Conservation (phyloP, 2,888 invertebrate species). For the Sericinus montela region DNA sequence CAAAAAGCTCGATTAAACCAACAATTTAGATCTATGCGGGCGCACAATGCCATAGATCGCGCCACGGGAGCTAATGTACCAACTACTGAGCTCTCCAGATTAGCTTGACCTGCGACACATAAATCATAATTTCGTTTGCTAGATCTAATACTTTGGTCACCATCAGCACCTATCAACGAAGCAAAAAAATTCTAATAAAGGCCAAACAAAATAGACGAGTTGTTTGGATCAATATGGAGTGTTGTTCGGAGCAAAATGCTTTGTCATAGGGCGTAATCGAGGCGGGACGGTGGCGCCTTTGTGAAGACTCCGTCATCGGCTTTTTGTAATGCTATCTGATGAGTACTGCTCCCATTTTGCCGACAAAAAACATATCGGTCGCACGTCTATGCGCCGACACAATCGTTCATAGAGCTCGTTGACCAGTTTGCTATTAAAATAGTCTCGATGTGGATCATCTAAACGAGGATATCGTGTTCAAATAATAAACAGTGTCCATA, state of each 20-base stretch:
- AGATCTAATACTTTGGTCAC: slow-evolving; percentile 31
- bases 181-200: slow-evolving; percentile 71
- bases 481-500: background rate
- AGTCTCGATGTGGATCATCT: slow-evolving; percentile 11
- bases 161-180: slow-evolving; percentile 33
- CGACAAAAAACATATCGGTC: slow-evolving; percentile 58
- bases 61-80: slow-evolving; percentile 55
- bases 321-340: slow-evolving; percentile 76
- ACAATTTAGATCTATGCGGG: slow-evolving; percentile 62
- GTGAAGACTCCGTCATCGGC: slow-evolving; percentile 62
- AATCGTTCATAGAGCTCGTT: slow-evolving; percentile 32
- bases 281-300: slow-evolving; percentile 74
- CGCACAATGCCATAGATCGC: slow-evolving; percentile 70
- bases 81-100: slow-evolving; percentile 32
- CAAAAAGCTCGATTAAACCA: slow-evolving; percentile 73
- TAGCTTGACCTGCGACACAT: slow-evolving; percentile 21
- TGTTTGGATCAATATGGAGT: slow-evolving; percentile 78
- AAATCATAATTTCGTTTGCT: slow-evolving; percentile 14
- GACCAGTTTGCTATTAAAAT: slow-evolving; percentile 20
- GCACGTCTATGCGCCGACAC: slow-evolving; percentile 33
- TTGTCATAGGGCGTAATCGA: slow-evolving; percentile 78
- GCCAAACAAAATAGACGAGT: slow-evolving; percentile 66
- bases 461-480: slow-evolving; percentile 11
- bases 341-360: slow-evolving; percentile 74
- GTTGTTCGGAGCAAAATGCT: slow-evolving; percentile 71